Conservation (phyloP, 2,888 invertebrate species). For the Sialis lutaria region DNA sequence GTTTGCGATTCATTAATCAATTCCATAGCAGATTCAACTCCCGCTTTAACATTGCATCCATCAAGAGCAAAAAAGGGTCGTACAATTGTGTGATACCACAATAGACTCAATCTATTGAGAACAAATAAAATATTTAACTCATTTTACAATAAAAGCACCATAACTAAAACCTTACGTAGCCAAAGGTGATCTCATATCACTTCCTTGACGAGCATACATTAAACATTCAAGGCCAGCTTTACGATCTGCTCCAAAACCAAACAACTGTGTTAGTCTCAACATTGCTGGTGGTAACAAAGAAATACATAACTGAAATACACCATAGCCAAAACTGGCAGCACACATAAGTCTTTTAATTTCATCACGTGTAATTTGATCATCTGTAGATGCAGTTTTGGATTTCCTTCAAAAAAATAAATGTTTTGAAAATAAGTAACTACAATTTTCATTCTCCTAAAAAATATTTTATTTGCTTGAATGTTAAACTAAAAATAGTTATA, state of each 20-base stretch:
- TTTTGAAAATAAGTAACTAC: no score
- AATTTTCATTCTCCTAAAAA: no score
- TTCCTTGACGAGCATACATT: constrained; percentile 38
- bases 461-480: no score
- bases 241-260: constrained; percentile 48
- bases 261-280: constrained; percentile 36
- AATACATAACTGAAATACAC: constrained; percentile 46
- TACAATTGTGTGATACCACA: constrained; percentile 54
- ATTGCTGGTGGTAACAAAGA: constrained; percentile 47
- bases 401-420: no score
- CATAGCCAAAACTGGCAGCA: constrained; percentile 52
- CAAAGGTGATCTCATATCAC: constrained; percentile 48
- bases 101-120: constrained; percentile 29
- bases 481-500: no score
- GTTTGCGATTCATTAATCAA: constrained; percentile 32
- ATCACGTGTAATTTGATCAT: constrained; percentile 25
- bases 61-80: constrained; percentile 48
- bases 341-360: constrained; percentile 42
- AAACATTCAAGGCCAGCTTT: constrained; percentile 37
- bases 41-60: constrained; percentile 37
- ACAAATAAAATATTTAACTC: not conserved
- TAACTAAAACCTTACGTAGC: constrained; percentile 33
- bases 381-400: no score
- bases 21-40: constrained; percentile 32
- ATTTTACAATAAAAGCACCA: not conserved